Conservation (phyloP, 1,140 invertebrate species). For the Ptiloglossa arizonensis region DNA sequence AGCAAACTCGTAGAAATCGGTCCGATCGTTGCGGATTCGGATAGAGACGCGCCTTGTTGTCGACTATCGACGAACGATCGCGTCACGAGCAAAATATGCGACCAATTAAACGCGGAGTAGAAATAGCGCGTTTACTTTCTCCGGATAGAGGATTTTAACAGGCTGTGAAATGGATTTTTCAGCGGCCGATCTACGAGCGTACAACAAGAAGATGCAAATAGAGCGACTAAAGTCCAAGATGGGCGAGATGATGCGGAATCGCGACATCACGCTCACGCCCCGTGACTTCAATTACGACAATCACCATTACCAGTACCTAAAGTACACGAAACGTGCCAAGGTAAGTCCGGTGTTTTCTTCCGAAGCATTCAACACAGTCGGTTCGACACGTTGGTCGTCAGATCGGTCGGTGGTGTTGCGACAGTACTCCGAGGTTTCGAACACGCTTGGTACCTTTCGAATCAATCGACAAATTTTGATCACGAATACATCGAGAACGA, state of each 20-base stretch:
- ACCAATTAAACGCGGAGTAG: too few species aligned
- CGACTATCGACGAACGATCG: too few species aligned
- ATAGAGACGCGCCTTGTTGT: too few species aligned
- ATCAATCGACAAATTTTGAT: too few species aligned
- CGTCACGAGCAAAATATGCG: too few species aligned
- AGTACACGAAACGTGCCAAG: constrained; percentile 88
- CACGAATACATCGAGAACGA: too few species aligned
- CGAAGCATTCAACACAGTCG: too few species aligned
- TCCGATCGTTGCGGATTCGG: neutral
- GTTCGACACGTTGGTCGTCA: too few species aligned
- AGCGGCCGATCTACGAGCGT: constrained; percentile 74
- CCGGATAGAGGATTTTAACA: neutral
- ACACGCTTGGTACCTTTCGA: too few species aligned
- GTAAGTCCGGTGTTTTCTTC: constrained; percentile 74
- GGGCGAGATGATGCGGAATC: constrained; percentile 85
- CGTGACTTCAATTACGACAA: constrained; percentile 91
- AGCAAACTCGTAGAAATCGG: neutral
- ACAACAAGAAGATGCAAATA: constrained; percentile 84
- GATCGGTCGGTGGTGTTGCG: too few species aligned
- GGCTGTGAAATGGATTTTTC: constrained; percentile 25
- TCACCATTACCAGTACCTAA: constrained; percentile 91
- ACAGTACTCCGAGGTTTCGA: too few species aligned
- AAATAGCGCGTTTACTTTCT: too few species aligned
- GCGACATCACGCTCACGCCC: constrained; percentile 85
- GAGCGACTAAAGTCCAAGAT: constrained; percentile 85